These are phyloP conservation scores for Archivesica marissinica DNA, from an alignment of 1,140 invertebrate species.

Conservation along the genomic window DNA sequence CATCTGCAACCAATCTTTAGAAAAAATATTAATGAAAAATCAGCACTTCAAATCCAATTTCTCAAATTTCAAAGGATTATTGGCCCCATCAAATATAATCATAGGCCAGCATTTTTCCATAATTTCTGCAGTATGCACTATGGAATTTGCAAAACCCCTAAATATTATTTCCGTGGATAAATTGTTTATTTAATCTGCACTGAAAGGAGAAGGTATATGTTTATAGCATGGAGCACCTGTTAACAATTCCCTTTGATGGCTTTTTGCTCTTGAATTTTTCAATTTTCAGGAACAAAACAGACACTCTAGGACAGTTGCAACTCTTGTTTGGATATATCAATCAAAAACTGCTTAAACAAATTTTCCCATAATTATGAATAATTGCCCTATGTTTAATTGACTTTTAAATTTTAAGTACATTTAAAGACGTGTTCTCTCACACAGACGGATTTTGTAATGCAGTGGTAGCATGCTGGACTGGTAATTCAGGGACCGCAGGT, in stretches of 20 bases:
- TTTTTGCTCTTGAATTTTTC: slow-evolving; percentile 8
- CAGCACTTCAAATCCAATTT: slow-evolving; percentile 3
- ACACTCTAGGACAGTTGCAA: slow-evolving; percentile 3
- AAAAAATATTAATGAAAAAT: slow-evolving; percentile 7
- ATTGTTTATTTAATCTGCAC: slow-evolving; percentile 27
- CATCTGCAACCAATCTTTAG: slow-evolving; percentile 16
- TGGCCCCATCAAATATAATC: neutral
- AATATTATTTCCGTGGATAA: slow-evolving; percentile 32
- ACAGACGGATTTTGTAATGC: too few relatives aligned
- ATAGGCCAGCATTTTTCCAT: neutral
- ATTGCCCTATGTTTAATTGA: too few relatives aligned
- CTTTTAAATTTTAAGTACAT: too few relatives aligned
- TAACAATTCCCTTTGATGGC: slow-evolving; percentile 11
- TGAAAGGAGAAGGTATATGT: slow-evolving; percentile 25
- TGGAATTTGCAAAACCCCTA: neutral
- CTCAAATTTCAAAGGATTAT: slow-evolving; percentile 23
- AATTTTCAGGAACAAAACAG: neutral
- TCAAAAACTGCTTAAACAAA: too few relatives aligned
- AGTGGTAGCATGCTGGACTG: too few relatives aligned
- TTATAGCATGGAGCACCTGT: slow-evolving; percentile 15
- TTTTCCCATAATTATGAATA: too few relatives aligned
- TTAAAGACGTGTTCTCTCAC: too few relatives aligned
- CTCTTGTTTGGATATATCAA: neutral
- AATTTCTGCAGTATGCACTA: neutral
- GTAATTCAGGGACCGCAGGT: too few relatives aligned